Percentiles rank a stretch among this genome's conserved stretches.
Conservation (phyloP, 2,888 invertebrate genomes). For the Acronicta aceris region DNA sequence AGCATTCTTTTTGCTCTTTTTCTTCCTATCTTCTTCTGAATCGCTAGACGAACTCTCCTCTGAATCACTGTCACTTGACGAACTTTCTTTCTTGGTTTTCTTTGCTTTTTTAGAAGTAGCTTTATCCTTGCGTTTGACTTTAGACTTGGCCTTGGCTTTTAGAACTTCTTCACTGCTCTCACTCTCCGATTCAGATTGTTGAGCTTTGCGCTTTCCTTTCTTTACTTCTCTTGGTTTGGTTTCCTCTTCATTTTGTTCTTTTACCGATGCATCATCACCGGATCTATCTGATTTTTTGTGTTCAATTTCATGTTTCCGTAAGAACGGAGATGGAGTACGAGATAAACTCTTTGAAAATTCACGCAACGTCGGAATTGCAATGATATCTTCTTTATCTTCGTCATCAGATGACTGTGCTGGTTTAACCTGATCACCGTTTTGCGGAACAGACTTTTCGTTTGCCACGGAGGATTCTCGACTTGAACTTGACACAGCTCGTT, state of each 20-base stretch:
- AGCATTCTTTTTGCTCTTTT: conserved; percentile 84
- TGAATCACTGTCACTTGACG: conserved; percentile 86
- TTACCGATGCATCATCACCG: conserved; percentile 81
- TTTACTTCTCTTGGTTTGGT: conserved; percentile 68
- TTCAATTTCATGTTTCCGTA: conserved; percentile 91
- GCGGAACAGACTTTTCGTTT: conserved; percentile 74
- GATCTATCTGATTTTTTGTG: conserved; percentile 82
- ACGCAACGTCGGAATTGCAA: conserved; percentile 76
- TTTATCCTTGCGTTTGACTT: conserved; percentile 87
- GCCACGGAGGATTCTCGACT: conserved; percentile 84
- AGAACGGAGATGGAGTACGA: conserved; percentile 96
- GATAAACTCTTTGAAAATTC: conserved; percentile 94
- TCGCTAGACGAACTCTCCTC: conserved; percentile 87
- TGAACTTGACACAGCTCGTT: conserved; percentile 82
- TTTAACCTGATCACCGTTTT: conserved; percentile 72
- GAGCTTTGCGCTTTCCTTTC: conserved; percentile 87
- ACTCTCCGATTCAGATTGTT: conserved; percentile 85
- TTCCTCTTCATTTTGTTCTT: conserved; percentile 84
- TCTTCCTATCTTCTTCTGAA: conserved; percentile 86
- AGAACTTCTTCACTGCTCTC: conserved; percentile 82
- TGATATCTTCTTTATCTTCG: conserved; percentile 81
- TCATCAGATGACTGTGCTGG: conserved; percentile 79
- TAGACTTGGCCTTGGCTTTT: conserved; percentile 83
- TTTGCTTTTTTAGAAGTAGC: conserved; percentile 88
- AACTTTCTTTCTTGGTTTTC: conserved; percentile 83